Evolutionary conservation across 2,797 vertebrate genomes (phyloP), one percentile per base, ranked within the genome.

Genomic region (Fringilla coelebs): DNA sequence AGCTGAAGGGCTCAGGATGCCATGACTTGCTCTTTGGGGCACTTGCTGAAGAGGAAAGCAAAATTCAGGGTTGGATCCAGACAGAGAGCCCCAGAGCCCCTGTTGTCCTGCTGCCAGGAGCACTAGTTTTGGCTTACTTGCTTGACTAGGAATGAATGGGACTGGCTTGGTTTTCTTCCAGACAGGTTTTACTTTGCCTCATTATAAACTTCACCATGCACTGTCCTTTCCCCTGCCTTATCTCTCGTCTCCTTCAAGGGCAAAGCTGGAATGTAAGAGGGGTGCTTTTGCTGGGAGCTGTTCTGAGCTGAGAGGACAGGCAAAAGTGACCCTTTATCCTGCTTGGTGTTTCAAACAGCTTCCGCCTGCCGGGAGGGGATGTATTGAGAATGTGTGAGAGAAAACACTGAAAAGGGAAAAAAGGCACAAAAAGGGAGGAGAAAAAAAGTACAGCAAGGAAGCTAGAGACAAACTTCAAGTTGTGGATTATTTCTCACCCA

Each of bases 401-500:
- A 88, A 94, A 93, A 91, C 93, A 94, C 65, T 67, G 84, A 78
- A 65, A 92, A 68, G 58, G 52, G 75, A 46, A 72, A 93, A 95
- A 85, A 80, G 14, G 71, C 60, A 80, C 76, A 78, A 81, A 96
- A 91, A 92, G 26, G 92, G 68, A 61, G 55, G 41, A 38, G 9
- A 2, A 5, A 25, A 45, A 77, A 82, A 57, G 87, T 86, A 75
- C 71, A 82, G 88, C 91, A 67, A 88, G 90, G 89, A 95, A 96
- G 85, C 70, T 61, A 76, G 79, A 92, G 82, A 88, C 90, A 94
- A 93, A 94, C 71, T 93, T 95, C 66, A 41, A 79, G 81, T 70
- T 83, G 94, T 88, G 83, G 90, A 91, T 95, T 93, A 66, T 95
- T 95, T 97, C 94, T 96, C 95, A 94, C 91, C 81, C 79, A 96